These are phyloP conservation scores for Platalea minor DNA, from an alignment of 2,797 vertebrate species.

Conservation along the genomic window DNA sequence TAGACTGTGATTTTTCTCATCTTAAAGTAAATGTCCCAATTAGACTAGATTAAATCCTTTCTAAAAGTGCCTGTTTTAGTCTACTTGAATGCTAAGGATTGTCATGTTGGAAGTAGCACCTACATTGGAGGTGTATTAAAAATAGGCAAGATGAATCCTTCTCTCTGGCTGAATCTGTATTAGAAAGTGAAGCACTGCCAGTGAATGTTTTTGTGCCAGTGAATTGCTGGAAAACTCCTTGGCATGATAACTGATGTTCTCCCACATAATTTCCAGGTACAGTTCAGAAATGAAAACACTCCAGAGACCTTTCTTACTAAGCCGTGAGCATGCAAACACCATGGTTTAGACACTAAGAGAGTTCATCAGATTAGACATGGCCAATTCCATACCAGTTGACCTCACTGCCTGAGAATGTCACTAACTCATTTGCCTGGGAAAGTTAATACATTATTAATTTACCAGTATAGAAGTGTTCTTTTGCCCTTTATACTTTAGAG, in stretches of 20 bases:
- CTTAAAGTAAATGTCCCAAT: background rate
- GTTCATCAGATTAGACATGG: background rate
- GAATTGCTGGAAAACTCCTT: background rate
- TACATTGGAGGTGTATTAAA: background rate
- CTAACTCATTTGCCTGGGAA: background rate
- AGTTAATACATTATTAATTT: background rate
- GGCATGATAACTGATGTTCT: background rate
- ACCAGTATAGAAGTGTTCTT: background rate
- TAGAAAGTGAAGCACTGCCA: background rate
- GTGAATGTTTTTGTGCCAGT: background rate
- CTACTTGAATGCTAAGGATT: background rate
- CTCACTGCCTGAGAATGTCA: background rate
- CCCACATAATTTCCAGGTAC: background rate
- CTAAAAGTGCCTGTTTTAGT: background rate
- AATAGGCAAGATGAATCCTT: background rate
- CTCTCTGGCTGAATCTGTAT: background rate
- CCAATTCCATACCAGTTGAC: background rate
- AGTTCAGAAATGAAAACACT: background rate
- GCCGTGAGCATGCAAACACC: fast-evolving
- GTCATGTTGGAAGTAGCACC: background rate
- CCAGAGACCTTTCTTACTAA: background rate
- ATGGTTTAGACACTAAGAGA: background rate
- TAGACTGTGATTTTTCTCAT: background rate
- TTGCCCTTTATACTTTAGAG: background rate
- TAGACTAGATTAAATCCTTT: background rate